phyloP scores from a whole-genome alignment of 2,888 invertebrate genomes.

The Drosophila demipolita region DNA sequence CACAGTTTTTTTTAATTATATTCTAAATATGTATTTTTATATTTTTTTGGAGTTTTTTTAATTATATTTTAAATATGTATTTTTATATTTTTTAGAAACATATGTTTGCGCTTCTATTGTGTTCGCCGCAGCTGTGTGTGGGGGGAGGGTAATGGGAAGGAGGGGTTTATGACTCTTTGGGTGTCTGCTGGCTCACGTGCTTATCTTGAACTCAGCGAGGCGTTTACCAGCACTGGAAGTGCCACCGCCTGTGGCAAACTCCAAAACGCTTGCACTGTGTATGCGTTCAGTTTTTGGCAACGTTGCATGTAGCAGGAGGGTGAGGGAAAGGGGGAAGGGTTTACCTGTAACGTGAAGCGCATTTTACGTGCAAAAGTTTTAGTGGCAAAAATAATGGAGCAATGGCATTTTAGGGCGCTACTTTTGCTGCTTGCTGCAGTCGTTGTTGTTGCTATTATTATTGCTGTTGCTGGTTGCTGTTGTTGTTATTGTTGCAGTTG shows the following conservation, averaged over 20 bases:
- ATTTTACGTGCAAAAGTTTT: conserved; percentile 75
- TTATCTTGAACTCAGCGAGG: conserved; percentile 68
- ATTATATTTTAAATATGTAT: background rate
- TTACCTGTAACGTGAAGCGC: conserved; percentile 68
- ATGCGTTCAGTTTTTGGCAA: conserved; percentile 46
- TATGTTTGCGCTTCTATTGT: background rate
- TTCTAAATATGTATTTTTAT: too few relatives aligned
- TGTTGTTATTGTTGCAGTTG: conserved; percentile 1
- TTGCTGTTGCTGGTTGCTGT: conserved; percentile 5
- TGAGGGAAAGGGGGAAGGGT: conserved; percentile 10
- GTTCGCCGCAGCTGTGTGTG: background rate
- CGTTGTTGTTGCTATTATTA: background rate
- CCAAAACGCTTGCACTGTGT: conserved; percentile 18
- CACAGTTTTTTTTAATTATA: background rate
- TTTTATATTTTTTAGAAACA: background rate
- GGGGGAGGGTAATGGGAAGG: background rate
- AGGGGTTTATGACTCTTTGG: conserved; percentile 5
- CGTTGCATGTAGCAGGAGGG: background rate
- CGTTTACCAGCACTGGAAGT: conserved; percentile 54
- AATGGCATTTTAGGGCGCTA: conserved; percentile 60
- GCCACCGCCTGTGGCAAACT: conserved; percentile 45
- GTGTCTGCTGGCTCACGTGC: conserved; percentile 70
- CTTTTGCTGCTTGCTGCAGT: conserved; percentile 20
- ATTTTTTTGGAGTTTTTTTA: background rate
- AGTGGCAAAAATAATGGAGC: conserved; percentile 79